Percentiles rank a stretch among this genome's conserved stretches.
Conservation (phyloP, 2,888 invertebrate species). For the Amiota communis region DNA sequence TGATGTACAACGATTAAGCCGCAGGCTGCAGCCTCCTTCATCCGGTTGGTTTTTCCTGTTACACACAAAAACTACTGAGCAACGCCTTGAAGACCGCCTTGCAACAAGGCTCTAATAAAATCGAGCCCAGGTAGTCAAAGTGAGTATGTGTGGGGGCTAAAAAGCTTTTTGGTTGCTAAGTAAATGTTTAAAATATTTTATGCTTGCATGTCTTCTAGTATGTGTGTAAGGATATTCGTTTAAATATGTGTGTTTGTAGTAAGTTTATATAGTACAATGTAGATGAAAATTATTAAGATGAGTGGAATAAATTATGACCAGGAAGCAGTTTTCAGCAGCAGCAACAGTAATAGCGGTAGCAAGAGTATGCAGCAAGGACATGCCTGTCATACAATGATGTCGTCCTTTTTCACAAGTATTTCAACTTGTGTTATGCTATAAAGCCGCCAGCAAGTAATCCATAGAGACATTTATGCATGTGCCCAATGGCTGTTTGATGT, state of each 20-base stretch:
- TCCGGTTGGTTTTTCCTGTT: constrained; percentile 8
- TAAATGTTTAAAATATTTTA: constrained; percentile 64
- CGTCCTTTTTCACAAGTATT: constrained; percentile 1
- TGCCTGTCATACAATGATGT: constrained; percentile 6
- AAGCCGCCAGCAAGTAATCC: constrained; percentile 56
- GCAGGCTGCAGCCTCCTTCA: constrained; percentile 10
- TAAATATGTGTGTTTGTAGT: constrained; percentile 38
- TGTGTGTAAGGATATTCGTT: constrained; percentile 38
- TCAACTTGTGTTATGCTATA: constrained; percentile 15
- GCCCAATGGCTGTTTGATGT: constrained; percentile 52
- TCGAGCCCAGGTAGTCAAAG: not conserved
- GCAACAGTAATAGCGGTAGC: constrained; percentile 26
- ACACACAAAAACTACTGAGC: not conserved
- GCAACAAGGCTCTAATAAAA: not conserved
- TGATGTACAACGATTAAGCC: constrained; percentile 34
- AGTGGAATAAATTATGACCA: constrained; percentile 66
- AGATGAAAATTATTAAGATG: constrained; percentile 65
- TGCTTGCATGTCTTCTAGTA: constrained; percentile 22
- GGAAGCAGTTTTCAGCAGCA: constrained; percentile 18
- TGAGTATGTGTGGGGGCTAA: constrained; percentile 24
- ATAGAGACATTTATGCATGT: constrained; percentile 48
- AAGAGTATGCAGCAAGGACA: constrained; percentile 30
- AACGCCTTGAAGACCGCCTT: constrained; percentile 6
- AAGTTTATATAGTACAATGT: constrained; percentile 49
- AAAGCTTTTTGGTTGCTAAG: constrained; percentile 50